Base-by-base conservation (phyloP, 1,140 invertebrate species). In the Drosophila nannoptera region DNA sequence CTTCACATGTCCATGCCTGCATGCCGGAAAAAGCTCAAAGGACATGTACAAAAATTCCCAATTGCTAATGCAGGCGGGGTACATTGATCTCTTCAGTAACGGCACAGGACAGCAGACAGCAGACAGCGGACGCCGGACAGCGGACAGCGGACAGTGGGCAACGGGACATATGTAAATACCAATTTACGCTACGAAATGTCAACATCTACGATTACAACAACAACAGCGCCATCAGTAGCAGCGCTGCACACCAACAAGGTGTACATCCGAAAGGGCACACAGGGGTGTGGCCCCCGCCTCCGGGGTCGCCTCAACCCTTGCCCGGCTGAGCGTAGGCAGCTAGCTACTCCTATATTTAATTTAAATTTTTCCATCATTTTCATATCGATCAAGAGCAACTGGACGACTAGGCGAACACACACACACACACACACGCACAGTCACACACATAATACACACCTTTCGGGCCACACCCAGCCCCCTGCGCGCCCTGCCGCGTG, bases 101-200 rank as follows among this genome's bases (percentile, higher is more conserved):
- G 60, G 29, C 33, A 31, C 31, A 14, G 36, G 43, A 40, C 22
- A 22, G 22, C 22, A 22, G 22, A 22, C 22, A 22, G 22, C 22
- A 3, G 22, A 22, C 22, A 22, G 22, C 22, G 3, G 22, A 22
- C 22, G 22, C 22, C 22, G 22, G 22, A 22, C 22, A 22, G 22
- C 22, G 22, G 22, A 22, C 22, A 22, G 22, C 22, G 22, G 22
- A 22, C 22, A 22, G 22, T 22, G 22, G 22, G 3, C 65, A 81
- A 69, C 56, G 58, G 55, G 59, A 78, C 80, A 86, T 84, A 84
- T 84, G 80, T 86, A 84, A 86, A 84, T 84, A 84, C 70, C 81
- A 86, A 84, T 84, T 84, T 86, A 80, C 81, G 73, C 70, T 86
- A 60, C 69, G 80, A 74, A 77, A 81, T 81, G 81, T 86, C 80